phyloP scores from a whole-genome alignment of 2,888 invertebrate species.

The Steinernema carpocapsae region DNA sequence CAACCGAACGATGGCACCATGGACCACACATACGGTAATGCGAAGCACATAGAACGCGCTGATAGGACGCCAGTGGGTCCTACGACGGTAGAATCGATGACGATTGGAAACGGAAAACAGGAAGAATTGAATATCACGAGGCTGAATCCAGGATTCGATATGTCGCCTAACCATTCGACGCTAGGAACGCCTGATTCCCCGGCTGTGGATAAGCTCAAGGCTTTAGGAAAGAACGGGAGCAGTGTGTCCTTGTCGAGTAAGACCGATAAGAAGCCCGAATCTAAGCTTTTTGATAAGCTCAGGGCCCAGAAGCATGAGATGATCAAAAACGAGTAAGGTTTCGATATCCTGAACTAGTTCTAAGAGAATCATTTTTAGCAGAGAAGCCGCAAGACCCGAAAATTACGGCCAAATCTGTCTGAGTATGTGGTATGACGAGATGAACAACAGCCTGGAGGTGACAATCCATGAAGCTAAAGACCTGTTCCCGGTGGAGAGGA shows the following conservation, averaged over 20 bases:
- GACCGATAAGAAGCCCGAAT: constrained; percentile 40
- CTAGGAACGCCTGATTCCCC: constrained; percentile 44
- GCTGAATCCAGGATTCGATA: constrained; percentile 17
- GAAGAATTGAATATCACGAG: neutral
- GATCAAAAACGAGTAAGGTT: constrained; percentile 14
- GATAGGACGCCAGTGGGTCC: constrained; percentile 36
- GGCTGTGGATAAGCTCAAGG: constrained; percentile 55
- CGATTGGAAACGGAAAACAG: neutral
- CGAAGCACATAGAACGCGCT: constrained; percentile 62
- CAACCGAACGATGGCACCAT: constrained; percentile 31
- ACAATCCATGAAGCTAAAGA: constrained; percentile 42
- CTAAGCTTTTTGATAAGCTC: constrained; percentile 6
- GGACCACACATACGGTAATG: constrained; percentile 33
- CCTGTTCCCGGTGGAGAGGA: constrained; percentile 46
- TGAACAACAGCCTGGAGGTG: constrained; percentile 44
- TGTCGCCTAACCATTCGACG: constrained; percentile 4
- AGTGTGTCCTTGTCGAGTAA: constrained; percentile 45
- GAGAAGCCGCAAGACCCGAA: neutral
- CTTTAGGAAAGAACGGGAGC: constrained; percentile 47
- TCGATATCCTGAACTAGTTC: neutral
- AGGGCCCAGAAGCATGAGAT: constrained; percentile 11
- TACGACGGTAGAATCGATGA: neutral
- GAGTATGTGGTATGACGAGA: constrained; percentile 44
- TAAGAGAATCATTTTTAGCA: neutral
- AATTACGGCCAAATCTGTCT: constrained; percentile 41